phyloP scores from a whole-genome alignment of 1,140 invertebrate genomes.

The Macrocentrus cingulum region DNA sequence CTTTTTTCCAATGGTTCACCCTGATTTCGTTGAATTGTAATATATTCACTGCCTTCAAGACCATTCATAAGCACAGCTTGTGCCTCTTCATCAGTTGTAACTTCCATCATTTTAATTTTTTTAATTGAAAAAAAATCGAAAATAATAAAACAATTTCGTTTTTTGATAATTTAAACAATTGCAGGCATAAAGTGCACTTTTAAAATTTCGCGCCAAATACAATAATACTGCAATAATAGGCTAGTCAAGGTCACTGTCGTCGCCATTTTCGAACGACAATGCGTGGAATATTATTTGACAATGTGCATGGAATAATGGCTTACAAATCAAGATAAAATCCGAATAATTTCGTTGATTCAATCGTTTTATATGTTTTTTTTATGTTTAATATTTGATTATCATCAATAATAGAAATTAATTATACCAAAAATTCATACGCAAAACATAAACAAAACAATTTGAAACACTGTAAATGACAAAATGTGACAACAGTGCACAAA shows the following conservation, averaged over 20 bases:
- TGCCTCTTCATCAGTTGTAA: conserved; percentile 43
- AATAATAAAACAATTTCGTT: too few species aligned
- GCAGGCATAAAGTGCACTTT: background rate
- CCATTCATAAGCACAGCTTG: conserved; percentile 52
- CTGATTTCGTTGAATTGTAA: conserved; percentile 55
- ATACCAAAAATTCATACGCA: background rate
- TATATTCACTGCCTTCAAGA: conserved; percentile 57
- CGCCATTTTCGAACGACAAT: background rate
- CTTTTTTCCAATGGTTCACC: conserved; percentile 52
- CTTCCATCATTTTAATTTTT: conserved; percentile 10
- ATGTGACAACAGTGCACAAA: conserved; percentile 2
- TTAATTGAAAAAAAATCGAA: background rate
- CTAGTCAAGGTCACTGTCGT: background rate
- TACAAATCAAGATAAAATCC: too few species aligned
- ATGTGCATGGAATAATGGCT: too few species aligned
- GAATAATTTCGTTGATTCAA: background rate
- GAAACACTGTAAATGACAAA: conserved; percentile 1
- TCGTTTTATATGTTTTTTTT: background rate
- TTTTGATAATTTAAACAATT: too few species aligned
- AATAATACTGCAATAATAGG: background rate
- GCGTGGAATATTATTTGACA: background rate
- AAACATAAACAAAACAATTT: background rate
- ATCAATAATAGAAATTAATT: background rate
- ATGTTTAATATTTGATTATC: background rate
- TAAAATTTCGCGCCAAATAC: background rate